These are phyloP conservation scores for Myiopsitta monachus DNA, from an alignment of 2,113 vertebrate species.

Conservation along the genomic window DNA sequence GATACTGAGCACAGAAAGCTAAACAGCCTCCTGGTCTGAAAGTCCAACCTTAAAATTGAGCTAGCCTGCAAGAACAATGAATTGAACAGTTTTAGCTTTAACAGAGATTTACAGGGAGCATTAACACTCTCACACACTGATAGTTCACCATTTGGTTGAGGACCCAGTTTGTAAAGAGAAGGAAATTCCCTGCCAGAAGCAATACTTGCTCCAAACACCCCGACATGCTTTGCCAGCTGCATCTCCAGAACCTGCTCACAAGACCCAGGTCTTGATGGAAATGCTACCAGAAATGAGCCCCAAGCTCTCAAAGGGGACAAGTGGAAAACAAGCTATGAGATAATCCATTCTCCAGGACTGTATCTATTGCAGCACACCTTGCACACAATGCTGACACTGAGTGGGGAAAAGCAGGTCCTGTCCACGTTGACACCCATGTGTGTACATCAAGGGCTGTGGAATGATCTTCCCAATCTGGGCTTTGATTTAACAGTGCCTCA, in stretches of 20 bases:
- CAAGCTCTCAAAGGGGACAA: neutral
- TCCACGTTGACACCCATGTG: fast-evolving
- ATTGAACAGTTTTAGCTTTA: neutral
- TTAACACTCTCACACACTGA: neutral
- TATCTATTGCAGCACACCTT: neutral
- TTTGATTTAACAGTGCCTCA: neutral
- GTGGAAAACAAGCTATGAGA: neutral
- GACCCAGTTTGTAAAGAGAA: neutral
- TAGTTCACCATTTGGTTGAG: neutral
- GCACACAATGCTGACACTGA: fast-evolving
- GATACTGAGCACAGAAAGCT: neutral
- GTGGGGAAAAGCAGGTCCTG: neutral
- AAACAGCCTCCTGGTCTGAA: neutral
- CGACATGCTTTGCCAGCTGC: neutral
- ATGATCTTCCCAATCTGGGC: fast-evolving
- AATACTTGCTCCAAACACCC: neutral
- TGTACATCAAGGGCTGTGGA: neutral
- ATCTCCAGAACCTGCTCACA: neutral
- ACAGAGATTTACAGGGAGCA: neutral
- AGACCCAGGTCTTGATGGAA: fast-evolving
- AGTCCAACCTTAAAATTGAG: neutral
- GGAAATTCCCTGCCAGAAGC: neutral
- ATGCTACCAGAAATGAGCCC: neutral
- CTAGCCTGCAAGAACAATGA: neutral
- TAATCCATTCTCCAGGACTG: neutral